A percentile compares a stretch with the other conserved stretches of the same genome.
Conservation (phyloP, 2,888 invertebrate genomes). For the Priocnemis perturbator region DNA sequence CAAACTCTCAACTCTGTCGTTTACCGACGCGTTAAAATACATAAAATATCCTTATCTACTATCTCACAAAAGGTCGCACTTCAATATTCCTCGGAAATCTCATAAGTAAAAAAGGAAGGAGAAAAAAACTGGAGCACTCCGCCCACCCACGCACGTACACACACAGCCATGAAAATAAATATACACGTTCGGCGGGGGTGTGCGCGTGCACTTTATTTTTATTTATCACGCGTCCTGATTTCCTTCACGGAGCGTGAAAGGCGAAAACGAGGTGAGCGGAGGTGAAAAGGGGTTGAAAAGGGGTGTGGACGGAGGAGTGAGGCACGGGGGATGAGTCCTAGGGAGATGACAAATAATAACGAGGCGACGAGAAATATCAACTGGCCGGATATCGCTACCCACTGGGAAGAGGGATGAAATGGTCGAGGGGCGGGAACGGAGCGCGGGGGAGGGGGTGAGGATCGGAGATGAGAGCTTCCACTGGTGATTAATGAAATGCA, state of each 20-base stretch:
- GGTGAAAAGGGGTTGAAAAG: conserved; percentile 8
- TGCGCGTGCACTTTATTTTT: conserved; percentile 35
- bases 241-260: background rate
- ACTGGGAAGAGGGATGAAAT: conserved; percentile 10
- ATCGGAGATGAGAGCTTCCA: conserved; percentile 30
- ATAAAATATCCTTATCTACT: too few species aligned
- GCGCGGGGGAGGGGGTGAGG: conserved; percentile 11
- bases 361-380: conserved; percentile 48
- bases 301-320: background rate
- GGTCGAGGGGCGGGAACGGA: background rate
- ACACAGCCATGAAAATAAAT: background rate
- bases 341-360: conserved; percentile 68
- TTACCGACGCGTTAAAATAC: too few species aligned
- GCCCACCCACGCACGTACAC: background rate
- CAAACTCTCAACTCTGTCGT: too few species aligned
- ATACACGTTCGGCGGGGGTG: background rate
- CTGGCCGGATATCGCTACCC: conserved; percentile 16
- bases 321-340: too few species aligned
- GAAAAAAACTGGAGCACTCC: too few species aligned
- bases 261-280: conserved; percentile 13
- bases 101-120: too few species aligned
- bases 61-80: too few species aligned
- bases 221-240: conserved; percentile 44
- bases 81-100: too few species aligned
- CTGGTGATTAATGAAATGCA: conserved; percentile 68